A percentile compares a stretch with the other conserved stretches of the same genome.
phyloP scores from a whole-genome alignment of 1,140 invertebrate genomes.

The Leucophenga varia region DNA sequence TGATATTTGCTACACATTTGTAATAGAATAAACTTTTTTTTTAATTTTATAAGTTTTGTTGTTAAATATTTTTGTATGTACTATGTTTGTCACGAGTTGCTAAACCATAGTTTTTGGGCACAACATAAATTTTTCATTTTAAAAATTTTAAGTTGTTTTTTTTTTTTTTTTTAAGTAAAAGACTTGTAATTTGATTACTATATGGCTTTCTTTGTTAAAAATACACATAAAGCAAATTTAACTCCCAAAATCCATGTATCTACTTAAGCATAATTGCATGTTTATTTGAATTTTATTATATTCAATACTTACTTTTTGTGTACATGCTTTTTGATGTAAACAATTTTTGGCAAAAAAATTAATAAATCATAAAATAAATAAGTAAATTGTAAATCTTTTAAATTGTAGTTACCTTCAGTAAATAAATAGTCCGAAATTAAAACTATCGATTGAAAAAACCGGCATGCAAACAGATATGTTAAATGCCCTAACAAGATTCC shows the following conservation, averaged over 20 bases:
- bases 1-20: too few species aligned
- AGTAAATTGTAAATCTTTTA: too few species aligned
- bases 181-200: neutral
- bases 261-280: neutral
- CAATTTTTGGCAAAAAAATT: too few species aligned
- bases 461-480: too few species aligned
- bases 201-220: neutral
- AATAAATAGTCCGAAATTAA: too few species aligned
- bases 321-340: too few species aligned
- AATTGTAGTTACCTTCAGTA: too few species aligned
- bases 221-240: neutral
- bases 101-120: neutral
- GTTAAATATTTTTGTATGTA: neutral
- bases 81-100: neutral
- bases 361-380: too few species aligned
- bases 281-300: neutral
- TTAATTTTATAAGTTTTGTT: neutral
- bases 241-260: neutral
- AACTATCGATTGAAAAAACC: too few species aligned
- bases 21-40: too few species aligned
- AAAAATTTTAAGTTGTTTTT: neutral
- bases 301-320: too few species aligned
- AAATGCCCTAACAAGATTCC: too few species aligned
- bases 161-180: neutral
- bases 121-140: neutral